A percentile compares a stretch with the other conserved stretches of the same genome.
Evolutionary conservation across 2,113 vertebrate species (phyloP).

Genomic region (Centropus bengalensis): DNA sequence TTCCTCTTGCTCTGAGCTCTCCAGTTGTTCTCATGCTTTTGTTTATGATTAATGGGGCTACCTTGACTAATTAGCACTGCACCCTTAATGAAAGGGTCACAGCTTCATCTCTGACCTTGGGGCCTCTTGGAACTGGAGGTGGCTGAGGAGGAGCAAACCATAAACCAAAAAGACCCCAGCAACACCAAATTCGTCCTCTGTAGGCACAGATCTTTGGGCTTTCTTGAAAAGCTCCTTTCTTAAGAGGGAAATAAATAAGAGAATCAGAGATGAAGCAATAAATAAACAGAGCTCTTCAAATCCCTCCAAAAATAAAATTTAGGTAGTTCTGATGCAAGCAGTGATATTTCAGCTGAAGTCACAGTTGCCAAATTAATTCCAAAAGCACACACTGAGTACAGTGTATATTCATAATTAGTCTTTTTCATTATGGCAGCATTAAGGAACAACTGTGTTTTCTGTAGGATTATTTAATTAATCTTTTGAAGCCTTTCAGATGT

Average conservation of each 20-base stretch:
- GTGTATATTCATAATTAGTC: not conserved
- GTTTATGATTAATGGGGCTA: not conserved
- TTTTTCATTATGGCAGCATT: constrained; percentile 14
- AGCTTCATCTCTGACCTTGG: not conserved
- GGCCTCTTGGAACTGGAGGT: not conserved
- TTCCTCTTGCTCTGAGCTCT: not conserved
- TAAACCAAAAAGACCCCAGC: not conserved
- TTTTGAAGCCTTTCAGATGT: not conserved
- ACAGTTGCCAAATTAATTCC: constrained; percentile 45
- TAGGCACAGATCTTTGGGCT: not conserved
- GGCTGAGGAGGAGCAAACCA: not conserved
- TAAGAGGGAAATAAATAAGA: not conserved
- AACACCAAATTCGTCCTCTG: not conserved
- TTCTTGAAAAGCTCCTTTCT: not conserved
- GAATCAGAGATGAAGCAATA: not conserved
- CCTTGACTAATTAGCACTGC: not conserved
- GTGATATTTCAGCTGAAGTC: not conserved
- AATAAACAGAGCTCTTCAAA: constrained; percentile 13
- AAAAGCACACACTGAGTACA: not conserved
- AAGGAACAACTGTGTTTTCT: constrained; percentile 10
- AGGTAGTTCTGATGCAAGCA: not conserved
- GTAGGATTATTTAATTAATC: constrained; percentile 36
- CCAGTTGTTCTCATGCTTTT: not conserved
- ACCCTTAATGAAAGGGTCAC: not conserved
- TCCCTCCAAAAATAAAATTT: not conserved